phyloP scores from a whole-genome alignment of 2,113 vertebrate genomes.

The Stercorarius parasiticus region DNA sequence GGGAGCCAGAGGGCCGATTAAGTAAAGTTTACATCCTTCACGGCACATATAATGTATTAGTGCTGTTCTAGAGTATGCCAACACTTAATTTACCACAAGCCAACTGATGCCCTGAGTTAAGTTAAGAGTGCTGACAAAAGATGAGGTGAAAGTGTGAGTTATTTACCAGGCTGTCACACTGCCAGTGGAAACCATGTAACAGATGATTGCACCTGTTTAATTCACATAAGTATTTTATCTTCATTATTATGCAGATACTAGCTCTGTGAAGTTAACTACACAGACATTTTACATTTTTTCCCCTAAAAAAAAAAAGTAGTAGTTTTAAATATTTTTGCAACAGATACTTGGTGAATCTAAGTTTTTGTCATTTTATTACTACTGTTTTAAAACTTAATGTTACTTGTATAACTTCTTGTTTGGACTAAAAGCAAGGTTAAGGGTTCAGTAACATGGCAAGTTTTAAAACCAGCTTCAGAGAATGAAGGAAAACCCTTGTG shows the following conservation, averaged over 20 bases:
- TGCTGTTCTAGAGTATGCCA: background rate
- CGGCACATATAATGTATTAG: background rate
- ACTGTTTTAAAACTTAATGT: background rate
- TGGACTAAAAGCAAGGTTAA: background rate
- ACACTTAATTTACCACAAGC: background rate
- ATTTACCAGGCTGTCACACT: background rate
- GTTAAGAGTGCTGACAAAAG: rapidly evolving
- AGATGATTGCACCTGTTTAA: background rate
- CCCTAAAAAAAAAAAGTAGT: background rate
- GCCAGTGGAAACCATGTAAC: background rate
- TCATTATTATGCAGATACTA: background rate
- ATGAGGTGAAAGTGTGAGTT: background rate
- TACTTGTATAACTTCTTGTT: background rate
- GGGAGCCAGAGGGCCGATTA: background rate
- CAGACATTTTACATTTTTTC: background rate
- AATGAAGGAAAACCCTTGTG: background rate
- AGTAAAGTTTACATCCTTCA: background rate
- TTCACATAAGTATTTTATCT: background rate
- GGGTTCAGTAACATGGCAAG: background rate
- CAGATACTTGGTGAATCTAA: background rate
- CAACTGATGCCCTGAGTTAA: background rate
- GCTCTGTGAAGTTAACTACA: background rate
- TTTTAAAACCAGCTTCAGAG: background rate
- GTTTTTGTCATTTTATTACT: background rate
- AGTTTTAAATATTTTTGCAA: background rate